phyloP scores from a whole-genome alignment of 2,113 vertebrate genomes.

The Cryptotis parvus region DNA sequence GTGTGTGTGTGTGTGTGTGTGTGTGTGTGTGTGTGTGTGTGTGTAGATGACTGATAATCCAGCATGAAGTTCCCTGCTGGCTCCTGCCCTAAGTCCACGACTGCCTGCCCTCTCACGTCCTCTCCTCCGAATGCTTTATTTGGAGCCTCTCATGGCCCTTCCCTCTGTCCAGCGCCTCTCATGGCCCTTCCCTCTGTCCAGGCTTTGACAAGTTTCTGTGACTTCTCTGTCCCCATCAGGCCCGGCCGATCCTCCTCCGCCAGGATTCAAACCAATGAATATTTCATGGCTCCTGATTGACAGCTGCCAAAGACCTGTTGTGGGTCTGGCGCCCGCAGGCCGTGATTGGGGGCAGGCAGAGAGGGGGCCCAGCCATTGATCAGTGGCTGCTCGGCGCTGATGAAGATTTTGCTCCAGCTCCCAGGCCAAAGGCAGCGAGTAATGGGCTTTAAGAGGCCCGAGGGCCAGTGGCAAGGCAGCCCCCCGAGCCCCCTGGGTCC shows the following conservation, averaged over 20 bases:
- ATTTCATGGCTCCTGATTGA: conserved; percentile 90
- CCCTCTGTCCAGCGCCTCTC: conserved; percentile 60
- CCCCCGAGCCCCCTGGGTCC: conserved; percentile 60
- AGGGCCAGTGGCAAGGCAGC: conserved; percentile 54
- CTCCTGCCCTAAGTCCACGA: conserved; percentile 61
- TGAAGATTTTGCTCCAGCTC: conserved; percentile 56
- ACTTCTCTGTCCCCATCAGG: conserved; percentile 80
- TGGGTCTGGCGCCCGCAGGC: conserved; percentile 88
- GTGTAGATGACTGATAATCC: too few relatives aligned
- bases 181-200: not conserved
- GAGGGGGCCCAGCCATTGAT: conserved; percentile 82
- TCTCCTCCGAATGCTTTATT: too few relatives aligned
- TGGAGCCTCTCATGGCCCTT: conserved; percentile 3
- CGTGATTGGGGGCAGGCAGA: conserved; percentile 46
- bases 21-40: not conserved
- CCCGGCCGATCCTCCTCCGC: conserved; percentile 84
- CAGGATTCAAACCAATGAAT: conserved; percentile 88
- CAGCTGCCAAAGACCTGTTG: conserved; percentile 87
- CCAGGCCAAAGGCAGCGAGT: conserved; percentile 71
- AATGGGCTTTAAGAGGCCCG: conserved; percentile 86
- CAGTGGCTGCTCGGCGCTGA: conserved; percentile 78
- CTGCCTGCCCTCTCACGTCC: not conserved
- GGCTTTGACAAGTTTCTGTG: conserved; percentile 79
- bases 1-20: too few relatives aligned
- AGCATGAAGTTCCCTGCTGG: too few relatives aligned